phyloP scores from a whole-genome alignment of 1,140 invertebrate genomes.

The Parasteatoda tepidariorum region DNA sequence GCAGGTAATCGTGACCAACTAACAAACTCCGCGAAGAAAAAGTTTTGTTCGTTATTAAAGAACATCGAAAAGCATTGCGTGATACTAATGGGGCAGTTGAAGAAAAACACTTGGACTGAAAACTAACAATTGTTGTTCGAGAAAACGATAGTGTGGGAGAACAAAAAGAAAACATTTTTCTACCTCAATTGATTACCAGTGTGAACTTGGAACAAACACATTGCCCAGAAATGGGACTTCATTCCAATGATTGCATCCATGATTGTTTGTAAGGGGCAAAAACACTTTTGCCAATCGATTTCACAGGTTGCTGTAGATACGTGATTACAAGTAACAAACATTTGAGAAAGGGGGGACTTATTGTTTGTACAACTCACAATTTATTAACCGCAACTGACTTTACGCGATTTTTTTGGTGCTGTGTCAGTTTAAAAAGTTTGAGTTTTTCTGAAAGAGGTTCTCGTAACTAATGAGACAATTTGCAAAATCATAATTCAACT shows the following conservation, averaged over 20 bases:
- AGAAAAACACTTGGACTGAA: no score
- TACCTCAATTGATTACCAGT: constrained; percentile 46
- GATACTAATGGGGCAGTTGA: no score
- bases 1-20: no score
- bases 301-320: constrained; percentile 53
- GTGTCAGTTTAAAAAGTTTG: background rate
- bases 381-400: no score
- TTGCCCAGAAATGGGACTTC: background rate
- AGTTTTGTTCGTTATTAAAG: no score
- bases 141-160: no score
- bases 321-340: constrained; percentile 42
- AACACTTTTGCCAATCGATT: constrained; percentile 50
- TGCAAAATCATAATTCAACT: background rate
- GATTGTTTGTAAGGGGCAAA: constrained; percentile 4
- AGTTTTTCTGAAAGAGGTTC: background rate
- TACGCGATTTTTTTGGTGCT: no score
- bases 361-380: no score
- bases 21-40: no score
- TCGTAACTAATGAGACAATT: background rate
- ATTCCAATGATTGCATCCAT: constrained; percentile 33
- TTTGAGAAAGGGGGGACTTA: background rate
- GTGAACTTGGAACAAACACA: constrained; percentile 38
- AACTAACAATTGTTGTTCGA: no score
- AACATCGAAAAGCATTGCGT: no score
- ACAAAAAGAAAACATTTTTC: no score